Percentiles rank a stretch among this genome's conserved stretches.
phyloP scores from a whole-genome alignment of 2,888 invertebrate species.

The Lobophora halterata region DNA sequence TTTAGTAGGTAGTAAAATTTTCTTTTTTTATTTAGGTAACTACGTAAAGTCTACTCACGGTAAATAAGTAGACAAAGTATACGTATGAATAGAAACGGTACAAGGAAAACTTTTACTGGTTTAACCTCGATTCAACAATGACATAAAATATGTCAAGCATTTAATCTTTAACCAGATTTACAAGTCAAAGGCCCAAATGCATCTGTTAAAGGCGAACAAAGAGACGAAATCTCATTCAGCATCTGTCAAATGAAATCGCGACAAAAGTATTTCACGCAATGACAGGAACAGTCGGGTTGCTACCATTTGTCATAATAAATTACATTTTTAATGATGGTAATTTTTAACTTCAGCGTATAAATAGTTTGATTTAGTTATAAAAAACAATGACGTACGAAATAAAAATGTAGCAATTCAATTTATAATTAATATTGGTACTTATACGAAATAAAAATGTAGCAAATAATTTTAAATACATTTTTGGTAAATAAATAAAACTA shows the following conservation, averaged over 20 bases:
- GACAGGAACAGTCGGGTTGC: conserved; percentile 48
- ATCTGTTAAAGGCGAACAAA: conserved; percentile 48
- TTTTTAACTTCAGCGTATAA: too few species aligned
- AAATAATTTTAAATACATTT: too few species aligned
- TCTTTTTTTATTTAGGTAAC: too few species aligned
- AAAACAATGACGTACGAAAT: too few species aligned
- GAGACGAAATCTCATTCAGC: conserved; percentile 44
- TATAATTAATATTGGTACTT: too few species aligned
- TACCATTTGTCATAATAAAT: conserved; percentile 54
- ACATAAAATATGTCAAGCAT: conserved; percentile 28
- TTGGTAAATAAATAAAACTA: too few species aligned
- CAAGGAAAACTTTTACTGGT: conserved; percentile 16
- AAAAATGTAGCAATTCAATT: too few species aligned
- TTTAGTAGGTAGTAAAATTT: too few species aligned
- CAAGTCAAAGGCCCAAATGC: conserved; percentile 32
- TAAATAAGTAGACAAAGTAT: conserved; percentile 13
- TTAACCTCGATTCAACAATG: conserved; percentile 24
- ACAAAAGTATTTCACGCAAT: conserved; percentile 45
- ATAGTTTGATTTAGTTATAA: too few species aligned
- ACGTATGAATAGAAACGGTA: conserved; percentile 19
- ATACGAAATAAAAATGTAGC: too few species aligned
- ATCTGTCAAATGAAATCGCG: conserved; percentile 53
- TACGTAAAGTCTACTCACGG: too few species aligned
- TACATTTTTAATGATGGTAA: too few species aligned
- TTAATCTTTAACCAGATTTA: conserved; percentile 31